Evolutionary conservation across 1,140 invertebrate genomes (phyloP), one percentile per base, ranked within the genome.

Genomic region (Vanessa tameamea): DNA sequence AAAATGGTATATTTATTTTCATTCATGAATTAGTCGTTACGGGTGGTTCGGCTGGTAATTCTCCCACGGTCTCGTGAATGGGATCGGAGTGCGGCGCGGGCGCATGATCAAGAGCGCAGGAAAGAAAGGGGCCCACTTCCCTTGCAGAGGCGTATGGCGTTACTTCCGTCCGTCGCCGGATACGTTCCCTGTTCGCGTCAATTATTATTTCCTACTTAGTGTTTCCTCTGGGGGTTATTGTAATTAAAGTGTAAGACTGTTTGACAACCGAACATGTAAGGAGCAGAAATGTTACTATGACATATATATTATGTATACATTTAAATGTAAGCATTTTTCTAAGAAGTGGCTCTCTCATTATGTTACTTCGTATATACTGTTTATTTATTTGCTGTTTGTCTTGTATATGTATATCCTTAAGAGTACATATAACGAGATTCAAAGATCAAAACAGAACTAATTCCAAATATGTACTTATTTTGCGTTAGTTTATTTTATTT

Each of bases 191-290:
- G 82, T 82, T 83, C 80, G 80, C 79, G 80, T 87, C 86, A 88
- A 90, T 89, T 89, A 87, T 88, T 87, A 85, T 88, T 88, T 89
- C 87, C 89, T 88, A 88, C 85, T 89, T 87, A 84, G 78, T 81
- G 81, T 79, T 87, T 87, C 87, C 87, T 86, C 82, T 88, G 51
- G 76, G 78, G 74, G 73, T 72, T 61, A 69, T 69, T 74, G 73
- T 80, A 85, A 85, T 85, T 85, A 85, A 75, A 68, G 66, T 75
- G 76, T 80, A 78, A 81, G 73, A 77, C 31, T 74, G 61, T 74
- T 68, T 55, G 16, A 64, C 63, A 20, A 69, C 15, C 61, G 16
- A 72, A 72, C 53, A 23, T 26, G 12, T 31, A 61, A 31, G 57
- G 7, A 57, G 20, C 15, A 16, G 7, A 43, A 43, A 43, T 6